phyloP scores from a whole-genome alignment of 2,888 invertebrate genomes.

The Diabrotica balteata region DNA sequence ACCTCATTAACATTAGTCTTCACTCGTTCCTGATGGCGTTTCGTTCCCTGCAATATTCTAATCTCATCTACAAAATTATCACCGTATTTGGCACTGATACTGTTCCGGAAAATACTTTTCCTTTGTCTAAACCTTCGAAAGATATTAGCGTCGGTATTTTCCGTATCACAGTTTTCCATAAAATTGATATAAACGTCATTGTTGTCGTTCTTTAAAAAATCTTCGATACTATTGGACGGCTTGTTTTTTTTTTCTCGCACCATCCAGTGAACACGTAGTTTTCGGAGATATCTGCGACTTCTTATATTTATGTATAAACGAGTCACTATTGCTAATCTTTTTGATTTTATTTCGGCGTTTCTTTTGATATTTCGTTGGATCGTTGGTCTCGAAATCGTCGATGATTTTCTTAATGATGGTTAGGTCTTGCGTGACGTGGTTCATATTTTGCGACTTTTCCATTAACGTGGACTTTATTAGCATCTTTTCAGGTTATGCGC shows the following conservation, averaged over 20 bases:
- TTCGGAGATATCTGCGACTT: conserved; percentile 51
- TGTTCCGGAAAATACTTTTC: conserved; percentile 41
- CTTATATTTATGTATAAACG: conserved; percentile 48
- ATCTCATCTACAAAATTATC: conserved; percentile 46
- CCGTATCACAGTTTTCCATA: conserved; percentile 49
- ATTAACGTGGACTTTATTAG: conserved; percentile 35
- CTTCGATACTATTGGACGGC: conserved; percentile 44
- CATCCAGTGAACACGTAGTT: conserved; percentile 44
- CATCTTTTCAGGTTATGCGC: conserved; percentile 24
- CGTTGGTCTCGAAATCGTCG: conserved; percentile 52
- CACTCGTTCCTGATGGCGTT: conserved; percentile 50
- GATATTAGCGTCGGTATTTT: conserved; percentile 51
- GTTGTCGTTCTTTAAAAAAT: conserved; percentile 47
- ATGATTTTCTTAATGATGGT: conserved; percentile 57
- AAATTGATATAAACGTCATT: conserved; percentile 54
- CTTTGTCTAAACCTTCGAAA: conserved; percentile 37
- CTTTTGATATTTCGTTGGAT: conserved; percentile 32
- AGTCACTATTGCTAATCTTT: conserved; percentile 49
- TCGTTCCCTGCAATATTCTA: conserved; percentile 45
- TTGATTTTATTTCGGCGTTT: conserved; percentile 35
- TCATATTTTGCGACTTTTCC: conserved; percentile 38
- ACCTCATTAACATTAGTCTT: conserved; percentile 55
- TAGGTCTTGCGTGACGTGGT: conserved; percentile 46
- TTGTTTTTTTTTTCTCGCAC: conserved; percentile 43
- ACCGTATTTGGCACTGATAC: conserved; percentile 39